A percentile compares a stretch with the other conserved stretches of the same genome.
These are phyloP conservation scores for Nomada ruficornis DNA, from an alignment of 2,888 invertebrate genomes.

Conservation along the genomic window DNA sequence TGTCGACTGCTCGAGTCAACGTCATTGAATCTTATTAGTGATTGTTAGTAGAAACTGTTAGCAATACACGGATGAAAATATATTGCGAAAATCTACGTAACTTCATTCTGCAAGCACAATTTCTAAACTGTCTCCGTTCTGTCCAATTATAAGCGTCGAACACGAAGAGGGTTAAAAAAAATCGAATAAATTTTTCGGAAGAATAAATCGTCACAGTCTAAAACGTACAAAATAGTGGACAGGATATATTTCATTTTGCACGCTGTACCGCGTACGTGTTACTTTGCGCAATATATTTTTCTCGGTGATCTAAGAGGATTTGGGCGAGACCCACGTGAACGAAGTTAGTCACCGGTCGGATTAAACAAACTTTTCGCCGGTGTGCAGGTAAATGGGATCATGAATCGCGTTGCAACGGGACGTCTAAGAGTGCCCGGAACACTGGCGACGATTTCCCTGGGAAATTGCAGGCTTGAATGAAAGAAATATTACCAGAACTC, in stretches of 20 bases:
- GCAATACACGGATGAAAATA: slow-evolving; percentile 34
- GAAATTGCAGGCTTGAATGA: slow-evolving; percentile 1
- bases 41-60: slow-evolving; percentile 72
- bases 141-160: too few species aligned
- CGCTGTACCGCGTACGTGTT: background rate
- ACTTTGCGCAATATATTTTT: slow-evolving; percentile 58
- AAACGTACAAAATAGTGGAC: too few species aligned
- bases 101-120: background rate
- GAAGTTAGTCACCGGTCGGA: slow-evolving; percentile 46
- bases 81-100: slow-evolving; percentile 35
- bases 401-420: slow-evolving; percentile 16
- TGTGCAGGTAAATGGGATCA: slow-evolving; percentile 22
- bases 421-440: background rate
- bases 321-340: slow-evolving; percentile 35
- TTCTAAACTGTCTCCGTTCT: too few species aligned
- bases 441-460: background rate
- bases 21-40: slow-evolving; percentile 77
- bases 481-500: background rate
- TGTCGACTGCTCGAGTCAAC: slow-evolving; percentile 84
- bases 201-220: too few species aligned
- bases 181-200: background rate
- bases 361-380: slow-evolving; percentile 45
- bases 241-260: background rate
- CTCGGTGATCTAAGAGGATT: slow-evolving; percentile 27
- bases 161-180: too few species aligned